Evolutionary conservation across 2,797 vertebrate species (phyloP).

Genomic region (Clarias platycephalus): DNA sequence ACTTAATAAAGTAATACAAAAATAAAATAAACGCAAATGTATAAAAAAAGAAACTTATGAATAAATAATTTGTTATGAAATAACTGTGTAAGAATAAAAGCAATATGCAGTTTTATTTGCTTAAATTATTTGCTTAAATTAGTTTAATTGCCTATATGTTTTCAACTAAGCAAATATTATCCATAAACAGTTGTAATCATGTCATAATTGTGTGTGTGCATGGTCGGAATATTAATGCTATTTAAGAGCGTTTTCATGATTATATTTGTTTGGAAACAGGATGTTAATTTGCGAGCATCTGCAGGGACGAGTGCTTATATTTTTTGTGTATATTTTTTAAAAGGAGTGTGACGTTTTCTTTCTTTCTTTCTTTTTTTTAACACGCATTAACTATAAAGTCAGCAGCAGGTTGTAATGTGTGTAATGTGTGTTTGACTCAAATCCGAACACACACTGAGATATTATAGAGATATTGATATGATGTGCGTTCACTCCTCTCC

Average conservation of each 20-base stretch:
- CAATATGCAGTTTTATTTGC: not conserved
- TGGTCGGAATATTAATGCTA: not conserved
- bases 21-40: not conserved
- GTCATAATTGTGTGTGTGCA: not conserved
- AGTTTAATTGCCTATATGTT: not conserved
- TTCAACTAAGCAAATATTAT: not conserved
- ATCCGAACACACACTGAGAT: not conserved
- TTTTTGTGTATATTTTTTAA: too few species aligned
- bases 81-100: not conserved
- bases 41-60: too few species aligned
- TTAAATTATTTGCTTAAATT: not conserved
- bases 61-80: not conserved
- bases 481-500: not conserved
- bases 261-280: not conserved
- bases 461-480: not conserved
- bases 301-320: not conserved
- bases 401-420: not conserved
- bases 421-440: not conserved
- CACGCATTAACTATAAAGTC: not conserved
- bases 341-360: not conserved
- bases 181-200: not conserved
- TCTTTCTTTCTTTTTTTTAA: not conserved
- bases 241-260: not conserved
- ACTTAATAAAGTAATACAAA: not conserved
- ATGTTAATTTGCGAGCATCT: not conserved